A percentile compares a stretch with the other conserved stretches of the same genome.
These are phyloP conservation scores for Aulostomus chinensis DNA, from an alignment of 2,797 vertebrate genomes.

Conservation along the genomic window DNA sequence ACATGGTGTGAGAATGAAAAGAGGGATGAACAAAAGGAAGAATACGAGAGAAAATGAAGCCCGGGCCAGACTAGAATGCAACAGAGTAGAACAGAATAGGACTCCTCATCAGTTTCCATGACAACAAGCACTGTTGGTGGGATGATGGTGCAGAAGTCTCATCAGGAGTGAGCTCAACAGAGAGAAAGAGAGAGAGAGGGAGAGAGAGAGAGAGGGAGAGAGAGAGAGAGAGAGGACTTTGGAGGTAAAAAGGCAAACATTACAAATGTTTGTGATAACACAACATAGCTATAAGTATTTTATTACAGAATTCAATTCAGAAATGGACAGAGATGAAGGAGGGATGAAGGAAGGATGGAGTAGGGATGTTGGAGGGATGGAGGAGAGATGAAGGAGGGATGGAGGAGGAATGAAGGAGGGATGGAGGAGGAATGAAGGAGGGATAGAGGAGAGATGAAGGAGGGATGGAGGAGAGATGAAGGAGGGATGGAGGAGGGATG, in stretches of 20 bases:
- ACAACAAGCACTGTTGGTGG: slow-evolving; percentile 68
- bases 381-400: neutral
- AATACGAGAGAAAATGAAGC: slow-evolving; percentile 10
- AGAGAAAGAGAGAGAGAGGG: no score
- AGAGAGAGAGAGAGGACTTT: no score
- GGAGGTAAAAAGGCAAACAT: no score
- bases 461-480: no score
- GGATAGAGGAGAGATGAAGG: neutral
- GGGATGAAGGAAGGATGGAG: neutral
- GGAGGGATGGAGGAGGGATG: neutral
- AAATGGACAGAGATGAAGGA: no score
- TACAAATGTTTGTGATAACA: slow-evolving; percentile 24
- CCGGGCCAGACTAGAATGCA: slow-evolving; percentile 34
- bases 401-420: neutral
- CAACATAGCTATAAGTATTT: neutral
- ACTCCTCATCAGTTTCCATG: slow-evolving; percentile 66
- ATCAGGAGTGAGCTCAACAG: slow-evolving; percentile 57
- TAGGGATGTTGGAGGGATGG: neutral
- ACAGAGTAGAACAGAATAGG: slow-evolving; percentile 33
- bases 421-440: neutral
- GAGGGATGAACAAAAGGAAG: slow-evolving; percentile 1
- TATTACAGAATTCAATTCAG: slow-evolving; percentile 2
- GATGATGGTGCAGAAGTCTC: slow-evolving; percentile 64
- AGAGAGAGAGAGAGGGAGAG: no score
- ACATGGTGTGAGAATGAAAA: no score